Evolutionary conservation across 1,140 invertebrate species (phyloP).

Genomic region (Pseudomyrmex cubaensis): DNA sequence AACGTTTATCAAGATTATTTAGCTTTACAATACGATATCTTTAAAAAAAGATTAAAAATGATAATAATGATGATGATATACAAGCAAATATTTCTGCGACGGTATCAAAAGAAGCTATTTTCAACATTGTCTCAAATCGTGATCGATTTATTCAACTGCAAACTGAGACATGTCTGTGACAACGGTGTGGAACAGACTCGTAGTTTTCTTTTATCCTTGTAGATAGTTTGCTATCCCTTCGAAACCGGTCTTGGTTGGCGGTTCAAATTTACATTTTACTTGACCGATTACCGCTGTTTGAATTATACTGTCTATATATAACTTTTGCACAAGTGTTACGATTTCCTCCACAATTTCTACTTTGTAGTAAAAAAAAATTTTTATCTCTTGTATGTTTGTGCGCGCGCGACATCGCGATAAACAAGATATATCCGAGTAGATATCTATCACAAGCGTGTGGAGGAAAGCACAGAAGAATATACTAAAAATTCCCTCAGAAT

Average conservation of each 20-base stretch:
- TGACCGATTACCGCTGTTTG: slow-evolving; percentile 31
- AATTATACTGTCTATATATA: slow-evolving; percentile 11
- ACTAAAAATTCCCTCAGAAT: slow-evolving; percentile 4
- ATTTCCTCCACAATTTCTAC: not conserved
- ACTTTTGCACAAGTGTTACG: not conserved
- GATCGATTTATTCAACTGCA: slow-evolving; percentile 70
- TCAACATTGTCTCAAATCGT: slow-evolving; percentile 50
- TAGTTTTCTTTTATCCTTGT: slow-evolving; percentile 50
- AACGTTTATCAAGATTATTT: not conserved
- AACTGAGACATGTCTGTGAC: slow-evolving; percentile 62
- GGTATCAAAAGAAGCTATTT: slow-evolving; percentile 16
- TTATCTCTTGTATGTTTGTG: not conserved
- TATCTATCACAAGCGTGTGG: not conserved
- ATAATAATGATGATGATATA: not conserved
- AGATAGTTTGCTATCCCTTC: slow-evolving; percentile 39
- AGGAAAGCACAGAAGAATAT: not conserved
- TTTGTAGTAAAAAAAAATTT: not conserved
- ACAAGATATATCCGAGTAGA: not conserved
- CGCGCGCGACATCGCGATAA: not conserved
- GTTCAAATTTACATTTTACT: slow-evolving; percentile 63
- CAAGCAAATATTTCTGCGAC: slow-evolving; percentile 27
- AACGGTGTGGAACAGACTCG: slow-evolving; percentile 51
- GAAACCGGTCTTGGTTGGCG: not conserved
- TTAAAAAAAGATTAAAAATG: too few relatives aligned
- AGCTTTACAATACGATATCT: too few relatives aligned